Evolutionary conservation across 2,888 invertebrate species (phyloP).

Genomic region (Brachycybe producta): DNA sequence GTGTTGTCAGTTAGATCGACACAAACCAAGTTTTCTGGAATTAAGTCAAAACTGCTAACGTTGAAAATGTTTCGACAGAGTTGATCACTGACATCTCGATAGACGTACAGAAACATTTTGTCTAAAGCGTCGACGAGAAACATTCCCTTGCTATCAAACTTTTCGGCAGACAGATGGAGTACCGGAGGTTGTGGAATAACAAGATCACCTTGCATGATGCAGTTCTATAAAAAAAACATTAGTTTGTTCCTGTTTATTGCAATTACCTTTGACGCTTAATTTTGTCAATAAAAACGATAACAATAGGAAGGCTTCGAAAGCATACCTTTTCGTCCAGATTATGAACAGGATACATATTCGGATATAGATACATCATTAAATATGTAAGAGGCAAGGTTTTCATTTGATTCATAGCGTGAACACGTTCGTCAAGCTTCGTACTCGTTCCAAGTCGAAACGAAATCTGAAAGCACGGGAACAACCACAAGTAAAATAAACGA

Average conservation of each 20-base stretch:
- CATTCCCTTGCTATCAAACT: conserved; percentile 61
- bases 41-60: conserved; percentile 53
- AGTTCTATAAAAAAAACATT: conserved; percentile 26
- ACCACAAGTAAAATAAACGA: conserved; percentile 5
- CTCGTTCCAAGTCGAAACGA: conserved; percentile 80
- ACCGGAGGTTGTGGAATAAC: conserved; percentile 49
- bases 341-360: conserved; percentile 81
- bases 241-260: no score
- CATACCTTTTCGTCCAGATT: conserved; percentile 45
- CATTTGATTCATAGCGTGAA: conserved; percentile 84
- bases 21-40: conserved; percentile 50
- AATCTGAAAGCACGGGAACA: conserved; percentile 48
- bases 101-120: conserved; percentile 66
- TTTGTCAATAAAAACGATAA: conserved; percentile 1
- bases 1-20: neutral
- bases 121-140: conserved; percentile 84
- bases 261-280: no score
- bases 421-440: conserved; percentile 83
- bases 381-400: conserved; percentile 69
- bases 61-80: conserved; percentile 68
- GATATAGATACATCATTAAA: conserved; percentile 75
- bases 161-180: conserved; percentile 66
- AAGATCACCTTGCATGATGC: conserved; percentile 29
- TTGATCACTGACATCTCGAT: conserved; percentile 57
- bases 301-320: conserved; percentile 15